Evolutionary conservation across 1,140 invertebrate species (phyloP).

Genomic region (Lutraria rhynchaena): DNA sequence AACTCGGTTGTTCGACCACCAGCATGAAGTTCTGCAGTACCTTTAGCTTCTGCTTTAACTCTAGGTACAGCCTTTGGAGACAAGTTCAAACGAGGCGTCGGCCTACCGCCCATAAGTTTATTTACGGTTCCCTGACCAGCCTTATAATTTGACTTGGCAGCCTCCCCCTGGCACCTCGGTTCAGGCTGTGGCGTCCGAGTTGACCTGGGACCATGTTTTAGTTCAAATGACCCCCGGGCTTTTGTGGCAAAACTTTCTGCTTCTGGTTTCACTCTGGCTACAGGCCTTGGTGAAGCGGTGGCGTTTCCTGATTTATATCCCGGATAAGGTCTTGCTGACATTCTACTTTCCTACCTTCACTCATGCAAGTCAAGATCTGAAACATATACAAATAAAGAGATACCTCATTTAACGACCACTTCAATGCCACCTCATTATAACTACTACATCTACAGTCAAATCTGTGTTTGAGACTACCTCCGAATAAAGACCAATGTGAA

Average conservation of each 20-base stretch:
- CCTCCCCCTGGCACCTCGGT: conserved; percentile 69
- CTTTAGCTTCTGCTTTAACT: conserved; percentile 65
- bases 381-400: no score
- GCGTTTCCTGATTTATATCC: conserved; percentile 70
- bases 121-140: conserved; percentile 69
- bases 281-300: conserved; percentile 57
- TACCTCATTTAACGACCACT: no score
- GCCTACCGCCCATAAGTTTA: conserved; percentile 67
- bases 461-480: no score
- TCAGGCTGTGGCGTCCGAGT: conserved; percentile 63
- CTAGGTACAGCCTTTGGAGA: conserved; percentile 63
- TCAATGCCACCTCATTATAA: no score
- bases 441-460: no score
- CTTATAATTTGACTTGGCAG: conserved; percentile 69
- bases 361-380: no score
- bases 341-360: no score
- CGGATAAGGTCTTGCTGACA: conserved; percentile 70
- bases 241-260: conserved; percentile 67
- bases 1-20: conserved; percentile 64
- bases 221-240: conserved; percentile 69
- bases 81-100: conserved; percentile 58
- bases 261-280: conserved; percentile 71
- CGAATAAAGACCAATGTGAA: no score
- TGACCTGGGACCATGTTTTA: conserved; percentile 61
- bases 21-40: conserved; percentile 59